These are phyloP conservation scores for Holotrichia oblita DNA, from an alignment of 1,140 invertebrate species.

Conservation along the genomic window DNA sequence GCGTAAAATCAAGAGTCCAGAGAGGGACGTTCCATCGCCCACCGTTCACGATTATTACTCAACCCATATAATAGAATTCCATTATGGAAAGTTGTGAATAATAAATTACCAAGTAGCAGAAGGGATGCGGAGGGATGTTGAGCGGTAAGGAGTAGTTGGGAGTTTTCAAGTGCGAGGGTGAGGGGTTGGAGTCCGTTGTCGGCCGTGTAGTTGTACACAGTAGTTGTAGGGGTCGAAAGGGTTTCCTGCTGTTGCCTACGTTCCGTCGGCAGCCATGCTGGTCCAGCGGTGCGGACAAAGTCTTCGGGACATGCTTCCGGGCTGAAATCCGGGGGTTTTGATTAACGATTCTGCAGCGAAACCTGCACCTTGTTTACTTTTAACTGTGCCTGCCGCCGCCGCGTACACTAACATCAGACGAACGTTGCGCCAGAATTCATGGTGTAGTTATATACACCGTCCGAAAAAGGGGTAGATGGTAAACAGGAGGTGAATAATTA, in stretches of 20 bases:
- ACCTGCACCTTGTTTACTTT: conserved; percentile 39
- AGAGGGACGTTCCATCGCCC: conserved; percentile 14
- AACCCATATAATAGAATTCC: conserved; percentile 58
- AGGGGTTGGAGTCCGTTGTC: conserved; percentile 35
- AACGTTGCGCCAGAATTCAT: neutral
- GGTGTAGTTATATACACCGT: neutral
- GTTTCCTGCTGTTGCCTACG: conserved; percentile 38
- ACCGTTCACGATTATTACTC: conserved; percentile 53
- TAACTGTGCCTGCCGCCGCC: conserved; percentile 6
- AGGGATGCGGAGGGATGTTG: conserved; percentile 46
- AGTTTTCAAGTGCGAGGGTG: conserved; percentile 38
- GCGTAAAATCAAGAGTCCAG: conserved; percentile 19
- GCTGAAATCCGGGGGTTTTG: conserved; percentile 48
- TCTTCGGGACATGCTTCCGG: conserved; percentile 48
- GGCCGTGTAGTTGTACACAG: conserved; percentile 9
- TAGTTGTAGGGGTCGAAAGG: conserved; percentile 34
- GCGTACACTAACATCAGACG: neutral
- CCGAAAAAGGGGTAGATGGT: neutral
- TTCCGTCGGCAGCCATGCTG: conserved; percentile 53
- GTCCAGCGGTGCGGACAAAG: conserved; percentile 56
- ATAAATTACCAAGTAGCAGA: conserved; percentile 56
- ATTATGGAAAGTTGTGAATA: conserved; percentile 59
- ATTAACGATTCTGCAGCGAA: conserved; percentile 54
- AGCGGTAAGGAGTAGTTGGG: conserved; percentile 39
- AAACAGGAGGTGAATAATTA: conserved; percentile 26